Base-by-base conservation (phyloP, 1,140 invertebrate species). In the Brachionus angularis region DNA sequence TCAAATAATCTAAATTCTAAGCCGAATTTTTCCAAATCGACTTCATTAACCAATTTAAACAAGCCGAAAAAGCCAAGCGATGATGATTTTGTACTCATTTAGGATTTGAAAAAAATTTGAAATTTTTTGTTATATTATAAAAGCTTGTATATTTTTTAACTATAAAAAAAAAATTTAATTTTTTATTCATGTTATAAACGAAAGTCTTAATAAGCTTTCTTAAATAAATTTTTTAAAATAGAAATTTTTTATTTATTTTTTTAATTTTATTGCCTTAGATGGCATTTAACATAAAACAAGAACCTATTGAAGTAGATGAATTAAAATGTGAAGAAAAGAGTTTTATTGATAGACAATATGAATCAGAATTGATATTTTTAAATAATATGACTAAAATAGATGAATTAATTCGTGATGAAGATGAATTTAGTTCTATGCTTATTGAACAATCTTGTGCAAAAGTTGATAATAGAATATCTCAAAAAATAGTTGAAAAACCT, bases 271-370 rank as follows among this genome's bases (percentile, higher is more conserved):
- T 47, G 16, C 1, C 8, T 14, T 58, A 58, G 53, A 58, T 58
- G 53, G 16, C 21, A 7, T 18, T 21, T 21, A 21, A 23, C 1
- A 58, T 58, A 23, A 58, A 58, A 39, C 33, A 58, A 58, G 53
- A 58, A 18, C 53, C 53, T 2, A 18, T 58, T 23, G 53, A 58
- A 39, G 2, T 25, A 7, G 31, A 58, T 39, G 53, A 58, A 58
- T n/a, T 21, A 12, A 7, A 58, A 12, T 14, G n/a, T 4, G 18
- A n/a, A 58, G 23, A 36, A 18, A 23, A 12, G 10, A 25, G 12
- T 21, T 25, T 39, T 36, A 58, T 58, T 10, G 53, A 58, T 23
- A 33, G 39, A 58, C 36, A 58, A 58, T 58, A 29, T 16, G 53
- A 58, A 36, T 58, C 53, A 33, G 53, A 58, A 58, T 36, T 39